Percentiles rank a stretch among this genome's conserved stretches.
Evolutionary conservation across 2,888 invertebrate genomes (phyloP).

Genomic region (Drosophila dives): DNA sequence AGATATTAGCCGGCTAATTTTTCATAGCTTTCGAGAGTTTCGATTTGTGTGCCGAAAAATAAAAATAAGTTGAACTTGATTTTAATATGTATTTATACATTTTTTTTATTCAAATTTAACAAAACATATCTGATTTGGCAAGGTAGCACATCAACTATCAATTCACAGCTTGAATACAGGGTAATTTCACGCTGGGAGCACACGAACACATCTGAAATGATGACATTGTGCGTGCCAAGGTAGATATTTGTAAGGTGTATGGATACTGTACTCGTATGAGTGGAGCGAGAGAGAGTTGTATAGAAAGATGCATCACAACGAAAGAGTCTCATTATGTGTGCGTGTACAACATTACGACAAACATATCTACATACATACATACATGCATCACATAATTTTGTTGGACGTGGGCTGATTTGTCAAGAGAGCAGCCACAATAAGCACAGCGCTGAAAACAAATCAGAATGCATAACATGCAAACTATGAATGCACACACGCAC

Average conservation of each 20-base stretch:
- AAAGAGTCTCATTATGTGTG: neutral
- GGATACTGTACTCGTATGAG: neutral
- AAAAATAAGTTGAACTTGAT: neutral
- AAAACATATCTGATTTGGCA: neutral
- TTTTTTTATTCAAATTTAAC: neutral
- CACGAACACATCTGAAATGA: neutral
- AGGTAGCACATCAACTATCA: neutral
- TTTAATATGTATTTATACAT: neutral
- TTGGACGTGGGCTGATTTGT: slow-evolving; percentile 56
- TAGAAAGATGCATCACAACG: slow-evolving; percentile 1
- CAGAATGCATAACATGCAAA: slow-evolving; percentile 3
- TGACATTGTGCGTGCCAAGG: slow-evolving; percentile 7
- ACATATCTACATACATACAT: slow-evolving; percentile 13
- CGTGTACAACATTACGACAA: neutral
- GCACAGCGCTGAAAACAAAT: slow-evolving; percentile 4
- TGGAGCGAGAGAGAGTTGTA: neutral
- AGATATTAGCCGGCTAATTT: neutral
- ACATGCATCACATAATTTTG: slow-evolving; percentile 49
- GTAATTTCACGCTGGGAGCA: neutral
- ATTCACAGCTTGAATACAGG: neutral
- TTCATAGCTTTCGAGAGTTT: neutral
- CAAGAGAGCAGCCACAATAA: slow-evolving; percentile 49
- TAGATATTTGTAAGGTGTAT: slow-evolving; percentile 1
- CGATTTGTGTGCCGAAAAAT: neutral
- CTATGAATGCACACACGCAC: neutral